Evolutionary conservation across 2,888 invertebrate species (phyloP).

Genomic region (Napeogenes inachia): DNA sequence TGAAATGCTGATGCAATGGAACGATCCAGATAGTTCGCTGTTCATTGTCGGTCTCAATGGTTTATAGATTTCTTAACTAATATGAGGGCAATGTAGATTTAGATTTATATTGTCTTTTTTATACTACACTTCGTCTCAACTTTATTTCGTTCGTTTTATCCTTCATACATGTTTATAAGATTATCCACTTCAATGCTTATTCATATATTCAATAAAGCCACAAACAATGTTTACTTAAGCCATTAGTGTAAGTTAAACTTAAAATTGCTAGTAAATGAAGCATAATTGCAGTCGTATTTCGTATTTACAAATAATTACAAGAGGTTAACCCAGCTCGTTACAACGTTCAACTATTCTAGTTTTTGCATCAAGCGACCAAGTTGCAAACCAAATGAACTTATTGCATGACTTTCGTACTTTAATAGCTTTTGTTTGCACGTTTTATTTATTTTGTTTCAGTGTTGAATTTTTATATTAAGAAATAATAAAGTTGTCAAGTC

Average conservation of each 20-base stretch:
- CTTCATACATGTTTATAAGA: neutral
- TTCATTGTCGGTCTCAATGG: neutral
- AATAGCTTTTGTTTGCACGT: conserved; percentile 6
- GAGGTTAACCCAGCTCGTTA: conserved; percentile 5
- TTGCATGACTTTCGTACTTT: conserved; percentile 3
- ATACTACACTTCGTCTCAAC: too few relatives aligned
- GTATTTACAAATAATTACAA: conserved; percentile 7
- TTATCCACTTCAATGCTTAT: neutral
- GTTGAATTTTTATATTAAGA: conserved; percentile 1
- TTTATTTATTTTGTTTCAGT: conserved; percentile 2
- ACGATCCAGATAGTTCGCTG: conserved; percentile 1
- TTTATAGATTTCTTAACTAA: neutral
- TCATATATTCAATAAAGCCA: neutral
- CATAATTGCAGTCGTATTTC: conserved; percentile 4
- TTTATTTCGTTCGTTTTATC: too few relatives aligned
- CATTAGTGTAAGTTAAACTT: conserved; percentile 1
- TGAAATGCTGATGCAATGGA: conserved; percentile 14
- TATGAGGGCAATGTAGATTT: neutral
- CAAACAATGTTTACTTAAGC: neutral
- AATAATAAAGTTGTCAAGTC: conserved; percentile 2
- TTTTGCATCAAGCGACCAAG: conserved; percentile 4
- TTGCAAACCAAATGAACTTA: conserved; percentile 3
- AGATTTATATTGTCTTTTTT: too few relatives aligned
- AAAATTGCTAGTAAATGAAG: conserved; percentile 1
- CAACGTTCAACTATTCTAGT: conserved; percentile 5